phyloP scores from a whole-genome alignment of 1,140 invertebrate species.

The Dolichoris vasculosae region DNA sequence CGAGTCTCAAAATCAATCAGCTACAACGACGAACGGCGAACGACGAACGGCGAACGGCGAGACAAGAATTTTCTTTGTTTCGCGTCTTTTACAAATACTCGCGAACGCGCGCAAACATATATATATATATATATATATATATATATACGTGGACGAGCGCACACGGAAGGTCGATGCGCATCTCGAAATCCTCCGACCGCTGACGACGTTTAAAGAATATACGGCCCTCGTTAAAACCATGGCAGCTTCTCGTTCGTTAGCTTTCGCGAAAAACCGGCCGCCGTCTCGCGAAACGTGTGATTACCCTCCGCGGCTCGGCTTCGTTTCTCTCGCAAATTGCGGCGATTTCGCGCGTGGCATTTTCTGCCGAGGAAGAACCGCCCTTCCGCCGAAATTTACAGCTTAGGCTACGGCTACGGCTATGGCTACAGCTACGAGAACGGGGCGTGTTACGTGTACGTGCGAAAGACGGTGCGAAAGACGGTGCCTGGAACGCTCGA shows the following conservation, averaged over 20 bases:
- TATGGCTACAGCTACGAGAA: conserved; percentile 53
- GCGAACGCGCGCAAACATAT: background rate
- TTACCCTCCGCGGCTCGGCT: conserved; percentile 8
- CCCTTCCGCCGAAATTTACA: conserved; percentile 53
- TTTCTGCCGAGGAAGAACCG: conserved; percentile 34
- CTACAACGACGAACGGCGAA: too few relatives aligned
- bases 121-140: too few relatives aligned
- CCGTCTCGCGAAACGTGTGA: conserved; percentile 37
- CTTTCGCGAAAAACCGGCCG: conserved; percentile 33
- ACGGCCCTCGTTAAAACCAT: conserved; percentile 44
- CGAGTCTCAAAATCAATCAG: conserved; percentile 26
- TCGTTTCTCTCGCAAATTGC: conserved; percentile 8
- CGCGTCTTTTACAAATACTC: background rate
- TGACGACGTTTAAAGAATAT: conserved; percentile 36
- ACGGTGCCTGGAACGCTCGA: conserved; percentile 44
- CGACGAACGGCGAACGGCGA: too few relatives aligned
- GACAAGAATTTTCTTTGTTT: conserved; percentile 41
- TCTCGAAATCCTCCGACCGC: background rate
- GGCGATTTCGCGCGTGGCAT: conserved; percentile 24
- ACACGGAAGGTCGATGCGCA: background rate
- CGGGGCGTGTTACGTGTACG: conserved; percentile 39
- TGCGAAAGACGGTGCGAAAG: background rate
- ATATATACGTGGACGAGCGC: too few relatives aligned
- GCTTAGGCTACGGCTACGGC: conserved; percentile 55
- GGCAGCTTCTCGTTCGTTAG: conserved; percentile 16